Conservation (phyloP, 1,140 invertebrate genomes). For the Laupala kohalensis region DNA sequence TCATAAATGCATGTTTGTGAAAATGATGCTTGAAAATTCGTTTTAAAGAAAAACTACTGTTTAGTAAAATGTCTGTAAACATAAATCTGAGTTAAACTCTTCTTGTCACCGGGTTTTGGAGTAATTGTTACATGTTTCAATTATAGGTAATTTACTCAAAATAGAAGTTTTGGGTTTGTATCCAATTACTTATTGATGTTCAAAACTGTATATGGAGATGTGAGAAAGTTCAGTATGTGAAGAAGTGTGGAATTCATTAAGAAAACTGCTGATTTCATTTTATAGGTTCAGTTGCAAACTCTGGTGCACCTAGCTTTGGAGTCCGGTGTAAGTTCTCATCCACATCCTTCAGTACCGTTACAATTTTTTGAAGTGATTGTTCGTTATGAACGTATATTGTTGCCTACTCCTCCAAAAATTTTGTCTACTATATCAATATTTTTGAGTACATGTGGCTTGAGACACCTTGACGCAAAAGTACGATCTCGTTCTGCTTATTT, state of each 20-base stretch:
- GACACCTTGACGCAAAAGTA: conserved; percentile 31
- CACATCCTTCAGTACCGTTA: conserved; percentile 33
- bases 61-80: too few species aligned
- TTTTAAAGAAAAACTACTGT: background rate
- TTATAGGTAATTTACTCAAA: too few species aligned
- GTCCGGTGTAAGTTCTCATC: conserved; percentile 32
- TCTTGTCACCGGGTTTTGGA: too few species aligned
- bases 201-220: too few species aligned
- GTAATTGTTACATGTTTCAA: too few species aligned
- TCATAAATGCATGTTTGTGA: too few species aligned
- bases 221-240: too few species aligned
- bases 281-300: conserved; percentile 24
- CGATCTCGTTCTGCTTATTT: conserved; percentile 37
- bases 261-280: background rate
- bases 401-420: conserved; percentile 33
- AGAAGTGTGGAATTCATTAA: too few species aligned
- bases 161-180: too few species aligned
- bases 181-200: too few species aligned
- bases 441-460: conserved; percentile 37
- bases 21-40: background rate
- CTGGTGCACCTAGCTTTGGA: conserved; percentile 35
- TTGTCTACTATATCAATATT: conserved; percentile 35
- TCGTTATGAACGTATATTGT: conserved; percentile 43
- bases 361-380: conserved; percentile 41
- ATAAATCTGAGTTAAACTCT: too few species aligned